These are phyloP conservation scores for Seriola rivoliana DNA, from an alignment of 2,113 vertebrate genomes.

Conservation along the genomic window DNA sequence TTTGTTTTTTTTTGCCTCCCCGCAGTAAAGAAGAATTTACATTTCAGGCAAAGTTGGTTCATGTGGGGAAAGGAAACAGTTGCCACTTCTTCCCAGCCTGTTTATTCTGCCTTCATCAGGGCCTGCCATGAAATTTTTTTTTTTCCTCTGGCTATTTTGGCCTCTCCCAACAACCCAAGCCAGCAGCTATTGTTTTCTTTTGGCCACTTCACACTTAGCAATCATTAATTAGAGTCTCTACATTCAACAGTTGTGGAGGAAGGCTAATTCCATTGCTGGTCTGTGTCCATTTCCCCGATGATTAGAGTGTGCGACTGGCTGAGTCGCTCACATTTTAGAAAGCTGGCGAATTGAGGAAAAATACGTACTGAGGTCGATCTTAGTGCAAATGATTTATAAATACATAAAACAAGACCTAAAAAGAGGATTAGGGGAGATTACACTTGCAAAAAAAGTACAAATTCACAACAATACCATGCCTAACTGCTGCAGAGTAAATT, in stretches of 20 bases:
- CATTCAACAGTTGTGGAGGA: conserved; percentile 47
- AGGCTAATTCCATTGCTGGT: conserved; percentile 51
- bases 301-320: conserved; percentile 13
- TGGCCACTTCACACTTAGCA: conserved; percentile 46
- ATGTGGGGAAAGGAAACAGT: conserved; percentile 10
- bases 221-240: conserved; percentile 47
- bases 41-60: conserved; percentile 33
- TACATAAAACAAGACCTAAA: conserved; percentile 26
- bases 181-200: conserved; percentile 62
- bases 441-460: neutral
- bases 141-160: conserved; percentile 35
- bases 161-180: conserved; percentile 19
- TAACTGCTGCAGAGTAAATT: conserved; percentile 23
- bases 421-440: conserved; percentile 53
- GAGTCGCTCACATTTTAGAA: neutral
- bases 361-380: conserved; percentile 1
- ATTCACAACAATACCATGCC: conserved; percentile 14
- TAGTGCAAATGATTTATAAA: conserved; percentile 39
- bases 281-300: conserved; percentile 26
- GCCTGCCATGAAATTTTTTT: conserved; percentile 19
- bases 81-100: conserved; percentile 16
- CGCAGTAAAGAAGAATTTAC: conserved; percentile 8
- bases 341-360: neutral
- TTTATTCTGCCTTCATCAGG: conserved; percentile 15
- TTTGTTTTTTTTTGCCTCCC: conserved; percentile 1